Conservation (phyloP, 2,888 invertebrate species). For the Tenthredo scrophulariae region DNA sequence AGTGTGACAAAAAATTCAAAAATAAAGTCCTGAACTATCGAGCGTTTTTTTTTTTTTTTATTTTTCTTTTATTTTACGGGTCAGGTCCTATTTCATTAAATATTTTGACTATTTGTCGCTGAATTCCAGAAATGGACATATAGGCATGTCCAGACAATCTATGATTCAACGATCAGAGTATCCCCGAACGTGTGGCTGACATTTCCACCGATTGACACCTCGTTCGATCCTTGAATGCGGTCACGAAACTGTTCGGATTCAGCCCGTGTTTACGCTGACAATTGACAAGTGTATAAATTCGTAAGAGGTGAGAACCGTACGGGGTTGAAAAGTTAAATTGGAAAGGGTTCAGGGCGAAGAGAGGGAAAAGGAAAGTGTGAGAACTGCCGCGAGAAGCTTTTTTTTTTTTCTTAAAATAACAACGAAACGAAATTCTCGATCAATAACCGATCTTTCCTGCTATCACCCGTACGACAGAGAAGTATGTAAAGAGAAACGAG, state of each 20-base stretch:
- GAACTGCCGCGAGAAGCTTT: background rate
- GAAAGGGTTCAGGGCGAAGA: background rate
- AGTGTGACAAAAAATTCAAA: too few relatives aligned
- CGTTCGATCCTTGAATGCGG: background rate
- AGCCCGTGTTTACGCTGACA: background rate
- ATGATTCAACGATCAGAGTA: background rate
- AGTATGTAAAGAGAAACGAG: background rate
- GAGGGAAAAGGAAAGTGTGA: background rate
- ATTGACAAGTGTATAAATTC: background rate
- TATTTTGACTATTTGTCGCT: background rate
- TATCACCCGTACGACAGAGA: background rate
- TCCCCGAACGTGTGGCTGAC: background rate
- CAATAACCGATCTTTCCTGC: background rate
- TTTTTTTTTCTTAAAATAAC: background rate
- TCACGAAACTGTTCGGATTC: background rate
- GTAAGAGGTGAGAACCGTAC: background rate
- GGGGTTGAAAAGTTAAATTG: conserved; percentile 10
- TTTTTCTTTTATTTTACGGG: too few relatives aligned
- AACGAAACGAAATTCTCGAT: background rate
- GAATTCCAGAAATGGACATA: background rate
- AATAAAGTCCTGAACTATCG: too few relatives aligned
- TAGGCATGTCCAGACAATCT: background rate
- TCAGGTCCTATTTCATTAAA: background rate
- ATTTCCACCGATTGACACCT: background rate
- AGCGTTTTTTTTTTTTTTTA: too few relatives aligned